phyloP scores from a whole-genome alignment of 2,888 invertebrate genomes.

The Andrena marginata region DNA sequence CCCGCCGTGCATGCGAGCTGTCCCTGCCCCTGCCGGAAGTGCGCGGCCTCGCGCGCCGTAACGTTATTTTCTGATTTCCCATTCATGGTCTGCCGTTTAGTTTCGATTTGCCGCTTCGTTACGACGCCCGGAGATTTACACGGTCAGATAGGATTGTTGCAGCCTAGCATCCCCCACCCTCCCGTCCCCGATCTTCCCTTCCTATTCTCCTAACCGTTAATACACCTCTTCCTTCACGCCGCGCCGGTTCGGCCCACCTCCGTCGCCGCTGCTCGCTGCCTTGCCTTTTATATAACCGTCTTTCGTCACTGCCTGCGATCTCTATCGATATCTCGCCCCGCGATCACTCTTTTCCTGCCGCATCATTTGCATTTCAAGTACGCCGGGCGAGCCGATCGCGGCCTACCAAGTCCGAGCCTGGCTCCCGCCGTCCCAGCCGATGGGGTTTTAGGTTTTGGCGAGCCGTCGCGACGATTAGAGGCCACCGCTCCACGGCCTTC shows the following conservation, averaged over 20 bases:
- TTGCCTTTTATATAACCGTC: constrained; percentile 78
- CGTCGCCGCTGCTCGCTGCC: constrained; percentile 15
- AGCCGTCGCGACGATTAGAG: not conserved
- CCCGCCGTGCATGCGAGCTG: constrained; percentile 52
- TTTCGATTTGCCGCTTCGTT: constrained; percentile 84
- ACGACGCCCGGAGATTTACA: constrained; percentile 82
- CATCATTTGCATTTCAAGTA: constrained; percentile 81
- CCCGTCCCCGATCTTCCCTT: constrained; percentile 13
- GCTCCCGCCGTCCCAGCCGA: not conserved
- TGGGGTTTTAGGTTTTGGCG: not conserved
- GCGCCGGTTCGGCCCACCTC: not conserved
- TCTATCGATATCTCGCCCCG: constrained; percentile 64
- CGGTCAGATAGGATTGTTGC: constrained; percentile 82
- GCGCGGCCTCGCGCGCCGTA: constrained; percentile 76
- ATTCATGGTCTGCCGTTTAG: constrained; percentile 82
- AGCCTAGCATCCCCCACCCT: constrained; percentile 55
- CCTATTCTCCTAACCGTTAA: constrained; percentile 20
- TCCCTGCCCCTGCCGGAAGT: constrained; percentile 74
- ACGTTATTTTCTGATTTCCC: constrained; percentile 80
- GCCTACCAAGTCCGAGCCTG: not conserved
- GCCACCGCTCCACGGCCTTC: not conserved
- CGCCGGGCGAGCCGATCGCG: constrained; percentile 69
- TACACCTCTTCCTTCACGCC: constrained; percentile 28
- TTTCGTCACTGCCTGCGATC: constrained; percentile 76
- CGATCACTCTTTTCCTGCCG: constrained; percentile 69